Base-by-base conservation (phyloP, 2,113 vertebrate species). In the Anolis carolinensis region DNA sequence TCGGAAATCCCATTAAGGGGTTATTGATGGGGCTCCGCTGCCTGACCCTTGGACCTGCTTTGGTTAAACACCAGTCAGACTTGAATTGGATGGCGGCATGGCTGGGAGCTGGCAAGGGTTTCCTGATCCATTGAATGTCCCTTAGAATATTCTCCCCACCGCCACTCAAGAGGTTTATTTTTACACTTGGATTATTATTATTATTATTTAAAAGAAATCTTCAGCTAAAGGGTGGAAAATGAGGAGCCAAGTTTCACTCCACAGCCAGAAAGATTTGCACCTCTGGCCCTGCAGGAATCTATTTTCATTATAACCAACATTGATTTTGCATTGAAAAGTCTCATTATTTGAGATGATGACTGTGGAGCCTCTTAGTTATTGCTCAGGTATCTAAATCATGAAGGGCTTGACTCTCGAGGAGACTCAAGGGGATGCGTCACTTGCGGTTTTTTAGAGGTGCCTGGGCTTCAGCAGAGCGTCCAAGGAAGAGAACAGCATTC, bases 1-100 rank as follows among this genome's bases (percentile, higher is more conserved):
- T 99, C 98, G 97, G 98, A 98, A 98, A 98, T 98, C 98, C 98
- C 98, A 99, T 99, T 99, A 99, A 97, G 97, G 96, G 97, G 97
- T 99, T 99, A 99, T 99, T 99, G 99, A 98, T 98, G 98, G 98
- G 98, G 97, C 98, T 98, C 94, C 96, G 97, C 98, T 97, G 95
- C 94, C 44, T 97, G 98, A 99, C 98, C 97, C 96, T 94, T 97
- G 96, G 97, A 98, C 98, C 98, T 98, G 98, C 99, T 99, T 98
- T 98, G 55, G 98, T 99, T 99, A 98, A 99, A 99, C 98, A 99
- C 97, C 97, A 98, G 98, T 97, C 96, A 98, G 98, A 99, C 98
- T 98, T 97, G 96, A 97, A 98, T 98, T 97, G 96, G 94, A 96
- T 97, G 97, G 97, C 97, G 93, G 95, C 55, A 97, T 93, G 95